Evolutionary conservation across 1,140 invertebrate genomes (phyloP).

Genomic region (Holotrichia oblita): DNA sequence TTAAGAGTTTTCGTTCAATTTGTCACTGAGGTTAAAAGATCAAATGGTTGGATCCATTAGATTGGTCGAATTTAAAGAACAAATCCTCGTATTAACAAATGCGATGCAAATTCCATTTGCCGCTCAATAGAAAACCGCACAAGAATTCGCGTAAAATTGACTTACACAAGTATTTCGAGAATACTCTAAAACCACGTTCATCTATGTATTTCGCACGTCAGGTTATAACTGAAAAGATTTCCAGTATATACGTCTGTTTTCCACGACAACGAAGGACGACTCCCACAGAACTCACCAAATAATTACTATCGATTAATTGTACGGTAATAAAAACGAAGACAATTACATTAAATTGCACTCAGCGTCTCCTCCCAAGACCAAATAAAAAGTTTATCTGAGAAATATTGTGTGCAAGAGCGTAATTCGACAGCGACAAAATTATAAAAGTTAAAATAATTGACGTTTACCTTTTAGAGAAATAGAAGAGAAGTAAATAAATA

Average conservation of each 20-base stretch:
- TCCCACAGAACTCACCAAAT: slow-evolving; percentile 27
- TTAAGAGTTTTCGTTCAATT: too few relatives aligned
- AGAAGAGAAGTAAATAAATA: neutral
- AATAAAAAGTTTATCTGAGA: neutral
- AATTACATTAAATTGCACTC: neutral
- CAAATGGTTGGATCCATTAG: too few relatives aligned
- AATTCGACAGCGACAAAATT: neutral
- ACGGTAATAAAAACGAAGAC: neutral
- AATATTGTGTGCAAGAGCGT: neutral
- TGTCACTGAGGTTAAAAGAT: too few relatives aligned
- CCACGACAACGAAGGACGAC: slow-evolving; percentile 17
- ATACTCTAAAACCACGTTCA: neutral
- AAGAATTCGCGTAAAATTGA: neutral
- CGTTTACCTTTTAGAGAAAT: neutral
- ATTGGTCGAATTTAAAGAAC: too few relatives aligned
- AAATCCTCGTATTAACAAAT: too few relatives aligned
- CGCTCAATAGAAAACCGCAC: too few relatives aligned
- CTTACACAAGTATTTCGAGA: neutral
- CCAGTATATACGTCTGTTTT: neutral
- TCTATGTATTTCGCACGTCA: slow-evolving; percentile 8
- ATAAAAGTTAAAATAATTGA: neutral
- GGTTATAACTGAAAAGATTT: slow-evolving; percentile 2
- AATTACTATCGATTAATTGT: slow-evolving; percentile 31
- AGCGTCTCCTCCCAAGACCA: neutral
- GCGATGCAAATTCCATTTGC: too few relatives aligned